Percentiles rank a stretch among this genome's conserved stretches.
Evolutionary conservation across 2,888 invertebrate species (phyloP).

Genomic region (Macaria notata): DNA sequence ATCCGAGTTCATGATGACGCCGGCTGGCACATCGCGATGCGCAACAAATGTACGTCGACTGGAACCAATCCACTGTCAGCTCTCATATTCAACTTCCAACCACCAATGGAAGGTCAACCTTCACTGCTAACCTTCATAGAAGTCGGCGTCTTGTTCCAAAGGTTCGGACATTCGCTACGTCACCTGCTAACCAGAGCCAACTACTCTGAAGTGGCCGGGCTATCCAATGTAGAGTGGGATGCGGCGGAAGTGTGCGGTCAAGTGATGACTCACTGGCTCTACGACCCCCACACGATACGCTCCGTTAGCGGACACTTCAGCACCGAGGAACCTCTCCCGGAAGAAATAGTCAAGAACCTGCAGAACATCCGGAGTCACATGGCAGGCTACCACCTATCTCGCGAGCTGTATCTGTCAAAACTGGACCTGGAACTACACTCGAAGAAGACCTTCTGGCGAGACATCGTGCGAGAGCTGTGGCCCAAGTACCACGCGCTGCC

Average conservation of each 20-base stretch:
- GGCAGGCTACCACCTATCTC: constrained; percentile 90
- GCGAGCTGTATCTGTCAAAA: constrained; percentile 90
- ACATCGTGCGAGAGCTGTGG: constrained; percentile 90
- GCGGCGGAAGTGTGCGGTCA: constrained; percentile 92
- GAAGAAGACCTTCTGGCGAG: constrained; percentile 90
- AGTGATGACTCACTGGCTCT: constrained; percentile 92
- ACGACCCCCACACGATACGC: constrained; percentile 82
- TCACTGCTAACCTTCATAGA: constrained; percentile 89
- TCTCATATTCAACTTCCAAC: constrained; percentile 91
- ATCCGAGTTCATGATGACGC: constrained; percentile 81
- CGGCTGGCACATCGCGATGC: constrained; percentile 91
- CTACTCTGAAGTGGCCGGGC: constrained; percentile 92
- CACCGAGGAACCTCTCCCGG: constrained; percentile 87
- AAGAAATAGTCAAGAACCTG: constrained; percentile 84
- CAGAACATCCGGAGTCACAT: constrained; percentile 86
- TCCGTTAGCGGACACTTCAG: constrained; percentile 88
- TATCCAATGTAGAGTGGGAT: constrained; percentile 96
- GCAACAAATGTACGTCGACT: constrained; percentile 85
- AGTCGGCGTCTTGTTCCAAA: constrained; percentile 88
- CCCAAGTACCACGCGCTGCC: constrained; percentile 90
- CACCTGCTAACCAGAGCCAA: constrained; percentile 91
- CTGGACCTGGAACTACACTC: constrained; percentile 92
- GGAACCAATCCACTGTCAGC: constrained; percentile 88
- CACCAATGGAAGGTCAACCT: constrained; percentile 84
- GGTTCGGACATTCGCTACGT: constrained; percentile 94